Evolutionary conservation across 2,797 vertebrate genomes (phyloP).

Genomic region (Lutjanus campechanus): DNA sequence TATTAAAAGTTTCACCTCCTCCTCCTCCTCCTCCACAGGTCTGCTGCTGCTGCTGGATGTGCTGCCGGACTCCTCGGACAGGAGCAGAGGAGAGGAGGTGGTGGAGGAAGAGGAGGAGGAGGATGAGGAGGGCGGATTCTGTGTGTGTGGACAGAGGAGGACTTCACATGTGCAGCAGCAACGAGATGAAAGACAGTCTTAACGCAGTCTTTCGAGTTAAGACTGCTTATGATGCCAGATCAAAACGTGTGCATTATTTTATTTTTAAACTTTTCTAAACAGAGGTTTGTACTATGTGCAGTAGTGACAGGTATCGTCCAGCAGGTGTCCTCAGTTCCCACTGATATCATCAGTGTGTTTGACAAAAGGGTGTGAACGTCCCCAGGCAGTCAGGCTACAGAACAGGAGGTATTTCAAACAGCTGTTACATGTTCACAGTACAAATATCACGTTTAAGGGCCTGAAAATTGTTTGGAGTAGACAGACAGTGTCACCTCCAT

Average conservation of each 20-base stretch:
- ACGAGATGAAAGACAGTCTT: background rate
- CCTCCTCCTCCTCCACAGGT: conserved; percentile 37
- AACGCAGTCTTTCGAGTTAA: background rate
- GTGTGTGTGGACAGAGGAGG: conserved; percentile 23
- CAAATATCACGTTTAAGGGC: background rate
- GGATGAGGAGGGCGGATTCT: conserved; percentile 48
- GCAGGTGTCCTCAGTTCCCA: conserved; percentile 57
- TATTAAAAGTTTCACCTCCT: conserved; percentile 17
- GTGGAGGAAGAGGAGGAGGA: conserved; percentile 9
- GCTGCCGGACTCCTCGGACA: conserved; percentile 11
- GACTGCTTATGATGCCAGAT: background rate
- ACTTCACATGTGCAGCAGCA: background rate
- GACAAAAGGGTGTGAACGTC: conserved; percentile 60
- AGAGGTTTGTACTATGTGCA: background rate
- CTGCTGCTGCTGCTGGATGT: conserved; percentile 49
- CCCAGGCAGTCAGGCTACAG: background rate
- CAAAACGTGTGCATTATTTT: background rate
- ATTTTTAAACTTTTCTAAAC: background rate
- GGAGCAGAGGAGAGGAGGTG: conserved; percentile 21
- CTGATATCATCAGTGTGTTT: conserved; percentile 41
- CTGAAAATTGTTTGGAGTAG: background rate
- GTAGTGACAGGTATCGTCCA: conserved; percentile 47
- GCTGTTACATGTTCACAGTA: conserved; percentile 8
- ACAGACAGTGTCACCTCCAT: background rate
- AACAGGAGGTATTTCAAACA: conserved; percentile 17